These are phyloP conservation scores for Bubo blakistoni DNA, from an alignment of 2,113 vertebrate genomes.

Conservation along the genomic window DNA sequence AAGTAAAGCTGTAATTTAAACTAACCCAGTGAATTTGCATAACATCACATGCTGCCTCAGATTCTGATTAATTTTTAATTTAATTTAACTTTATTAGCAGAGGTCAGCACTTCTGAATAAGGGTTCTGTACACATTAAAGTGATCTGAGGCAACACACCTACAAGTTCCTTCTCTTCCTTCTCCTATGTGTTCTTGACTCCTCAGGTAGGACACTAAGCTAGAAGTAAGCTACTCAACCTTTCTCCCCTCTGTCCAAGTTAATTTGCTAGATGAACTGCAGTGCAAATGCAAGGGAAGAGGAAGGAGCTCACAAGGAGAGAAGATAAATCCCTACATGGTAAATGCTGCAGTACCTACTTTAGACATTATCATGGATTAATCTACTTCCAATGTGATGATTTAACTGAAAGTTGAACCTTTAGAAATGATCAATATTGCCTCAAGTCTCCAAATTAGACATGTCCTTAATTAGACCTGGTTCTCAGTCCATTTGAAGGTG, in stretches of 20 bases:
- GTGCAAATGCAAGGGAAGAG: background rate
- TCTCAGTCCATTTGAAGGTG: background rate
- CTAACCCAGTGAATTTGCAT: background rate
- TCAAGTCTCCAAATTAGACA: background rate
- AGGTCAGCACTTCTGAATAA: background rate
- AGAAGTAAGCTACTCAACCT: background rate
- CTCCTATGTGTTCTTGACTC: background rate
- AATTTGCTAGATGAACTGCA: background rate
- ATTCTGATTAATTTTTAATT: background rate
- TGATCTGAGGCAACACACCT: background rate
- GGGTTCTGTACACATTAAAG: background rate
- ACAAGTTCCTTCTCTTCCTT: background rate
- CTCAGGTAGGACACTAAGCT: background rate
- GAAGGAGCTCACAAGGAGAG: background rate
- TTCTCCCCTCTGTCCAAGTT: background rate
- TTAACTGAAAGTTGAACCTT: background rate
- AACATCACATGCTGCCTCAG: background rate
- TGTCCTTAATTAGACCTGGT: background rate
- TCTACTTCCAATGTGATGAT: background rate
- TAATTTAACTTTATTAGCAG: background rate
- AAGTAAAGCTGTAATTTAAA: slow-evolving; percentile 36
- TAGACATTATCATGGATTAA: background rate
- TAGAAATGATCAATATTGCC: background rate
- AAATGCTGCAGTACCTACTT: background rate
- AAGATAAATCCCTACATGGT: background rate